phyloP scores from a whole-genome alignment of 2,113 vertebrate genomes.

The Rutilus rutilus region DNA sequence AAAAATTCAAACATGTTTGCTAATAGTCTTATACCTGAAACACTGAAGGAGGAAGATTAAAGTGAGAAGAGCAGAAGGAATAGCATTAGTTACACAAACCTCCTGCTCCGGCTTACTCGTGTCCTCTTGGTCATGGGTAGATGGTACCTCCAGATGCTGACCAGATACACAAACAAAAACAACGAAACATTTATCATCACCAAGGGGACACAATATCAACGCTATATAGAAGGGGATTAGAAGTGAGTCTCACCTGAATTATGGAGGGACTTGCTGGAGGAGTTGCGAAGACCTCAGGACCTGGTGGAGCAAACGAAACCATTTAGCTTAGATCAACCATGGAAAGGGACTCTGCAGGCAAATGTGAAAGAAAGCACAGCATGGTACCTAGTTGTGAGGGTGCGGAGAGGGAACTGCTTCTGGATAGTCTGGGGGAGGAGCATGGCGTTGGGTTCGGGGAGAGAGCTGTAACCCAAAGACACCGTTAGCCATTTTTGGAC shows the following conservation, averaged over 20 bases:
- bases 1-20: neutral
- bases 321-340: neutral
- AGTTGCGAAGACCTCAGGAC: slow-evolving; percentile 61
- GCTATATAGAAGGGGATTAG: neutral
- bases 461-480: slow-evolving; percentile 67
- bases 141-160: slow-evolving; percentile 70
- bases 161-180: slow-evolving; percentile 42
- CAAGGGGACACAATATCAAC: neutral
- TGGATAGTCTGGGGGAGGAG: slow-evolving; percentile 78
- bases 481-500: neutral
- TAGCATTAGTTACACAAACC: slow-evolving; percentile 61
- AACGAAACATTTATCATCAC: neutral
- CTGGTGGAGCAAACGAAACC: slow-evolving; percentile 62
- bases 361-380: neutral
- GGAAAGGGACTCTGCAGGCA: neutral
- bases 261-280: slow-evolving; percentile 58
- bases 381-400: slow-evolving; percentile 76
- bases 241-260: slow-evolving; percentile 77
- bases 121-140: slow-evolving; percentile 63
- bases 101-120: slow-evolving; percentile 63
- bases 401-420: slow-evolving; percentile 77
- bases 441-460: slow-evolving; percentile 80
- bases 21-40: neutral
- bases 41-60: neutral
- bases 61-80: neutral